A percentile compares a stretch with the other conserved stretches of the same genome.
Evolutionary conservation across 1,140 invertebrate species (phyloP).

Genomic region (Reticulitermes speratus): DNA sequence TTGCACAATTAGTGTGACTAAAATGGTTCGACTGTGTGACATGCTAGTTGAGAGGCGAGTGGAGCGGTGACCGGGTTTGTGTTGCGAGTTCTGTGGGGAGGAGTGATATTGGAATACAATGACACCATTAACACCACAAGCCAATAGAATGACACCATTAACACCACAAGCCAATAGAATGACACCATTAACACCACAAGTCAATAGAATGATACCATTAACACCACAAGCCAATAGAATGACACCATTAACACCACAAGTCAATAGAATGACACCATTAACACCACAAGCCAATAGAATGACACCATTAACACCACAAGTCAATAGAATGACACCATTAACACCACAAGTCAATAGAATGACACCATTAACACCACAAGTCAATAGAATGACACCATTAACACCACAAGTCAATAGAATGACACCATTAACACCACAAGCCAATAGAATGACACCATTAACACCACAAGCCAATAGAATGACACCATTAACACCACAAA

Average conservation of each 20-base stretch:
- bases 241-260: neutral
- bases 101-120: no score
- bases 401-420: no score
- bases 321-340: neutral
- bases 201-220: neutral
- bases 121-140: neutral
- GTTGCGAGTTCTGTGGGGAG: no score
- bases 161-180: no score
- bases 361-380: neutral
- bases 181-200: neutral
- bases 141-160: neutral
- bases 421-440: neutral
- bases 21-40: no score
- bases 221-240: no score
- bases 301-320: neutral
- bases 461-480: neutral
- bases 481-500: no score
- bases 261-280: neutral
- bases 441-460: neutral
- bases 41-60: no score
- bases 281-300: no score
- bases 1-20: no score
- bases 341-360: no score
- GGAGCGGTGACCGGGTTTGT: no score
- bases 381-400: neutral